Percentiles rank a stretch among this genome's conserved stretches.
These are phyloP conservation scores for Spilarctia lutea DNA, from an alignment of 2,888 invertebrate genomes.

Conservation along the genomic window DNA sequence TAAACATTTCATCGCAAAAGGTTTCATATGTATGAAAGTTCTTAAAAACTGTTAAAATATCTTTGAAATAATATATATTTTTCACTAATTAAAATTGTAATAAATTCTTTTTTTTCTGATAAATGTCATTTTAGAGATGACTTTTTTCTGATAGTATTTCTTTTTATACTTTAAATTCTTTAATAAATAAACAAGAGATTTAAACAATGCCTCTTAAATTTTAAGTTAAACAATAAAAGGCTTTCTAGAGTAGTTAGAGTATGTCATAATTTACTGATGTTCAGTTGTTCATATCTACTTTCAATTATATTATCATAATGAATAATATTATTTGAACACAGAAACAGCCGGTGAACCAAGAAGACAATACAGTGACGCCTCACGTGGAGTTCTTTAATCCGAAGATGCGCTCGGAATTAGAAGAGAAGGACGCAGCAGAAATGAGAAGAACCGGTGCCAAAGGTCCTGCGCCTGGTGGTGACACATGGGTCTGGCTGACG, in stretches of 20 bases:
- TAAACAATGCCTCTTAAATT: background rate
- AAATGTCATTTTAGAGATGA: no score
- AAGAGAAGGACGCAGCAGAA: slow-evolving; percentile 88
- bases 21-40: no score
- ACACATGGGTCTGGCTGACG: slow-evolving; percentile 95
- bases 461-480: slow-evolving; percentile 90
- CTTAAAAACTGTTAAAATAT: no score
- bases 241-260: background rate
- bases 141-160: background rate
- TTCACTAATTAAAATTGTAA: no score
- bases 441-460: slow-evolving; percentile 87
- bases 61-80: no score
- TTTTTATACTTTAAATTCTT: no score
- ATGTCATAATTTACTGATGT: background rate
- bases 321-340: slow-evolving; percentile 37
- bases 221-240: background rate
- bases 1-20: no score
- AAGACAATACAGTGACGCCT: slow-evolving; percentile 85
- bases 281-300: background rate
- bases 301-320: background rate
- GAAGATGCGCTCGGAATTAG: slow-evolving; percentile 88
- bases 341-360: slow-evolving; percentile 79
- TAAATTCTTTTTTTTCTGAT: no score
- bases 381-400: slow-evolving; percentile 92
- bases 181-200: no score